Percentiles rank a stretch among this genome's conserved stretches.
Conservation (phyloP, 2,113 vertebrate species). For the Eublepharis macularius region DNA sequence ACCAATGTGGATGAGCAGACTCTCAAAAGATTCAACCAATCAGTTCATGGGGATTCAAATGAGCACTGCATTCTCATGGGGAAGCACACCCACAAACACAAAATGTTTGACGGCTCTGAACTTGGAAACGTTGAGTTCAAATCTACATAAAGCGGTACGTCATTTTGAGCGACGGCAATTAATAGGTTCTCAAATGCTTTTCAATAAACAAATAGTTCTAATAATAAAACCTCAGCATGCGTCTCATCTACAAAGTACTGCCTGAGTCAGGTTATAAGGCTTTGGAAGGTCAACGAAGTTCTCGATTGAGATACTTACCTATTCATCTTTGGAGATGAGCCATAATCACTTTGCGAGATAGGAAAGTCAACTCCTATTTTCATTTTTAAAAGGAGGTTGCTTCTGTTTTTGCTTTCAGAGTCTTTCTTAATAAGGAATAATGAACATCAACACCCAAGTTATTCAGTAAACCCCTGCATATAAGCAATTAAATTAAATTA, state of each 20-base stretch:
- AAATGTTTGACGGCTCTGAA: not conserved
- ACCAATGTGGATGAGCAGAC: too few species aligned
- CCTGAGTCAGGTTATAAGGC: not conserved
- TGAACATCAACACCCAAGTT: slow-evolving; percentile 74
- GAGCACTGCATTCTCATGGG: not conserved
- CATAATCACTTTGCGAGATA: accelerated
- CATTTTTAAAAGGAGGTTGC: slow-evolving; percentile 24
- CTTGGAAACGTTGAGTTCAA: not conserved
- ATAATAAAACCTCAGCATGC: not conserved
- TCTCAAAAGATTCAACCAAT: too few species aligned
- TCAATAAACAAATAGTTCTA: not conserved
- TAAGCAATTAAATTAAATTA: slow-evolving; percentile 73
- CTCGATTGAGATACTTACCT: not conserved
- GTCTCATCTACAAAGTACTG: not conserved
- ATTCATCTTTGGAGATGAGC: slow-evolving; percentile 36
- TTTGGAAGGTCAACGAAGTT: accelerated
- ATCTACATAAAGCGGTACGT: not conserved
- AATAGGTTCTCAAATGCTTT: too few species aligned
- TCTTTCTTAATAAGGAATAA: slow-evolving; percentile 75
- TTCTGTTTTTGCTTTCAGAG: slow-evolving; percentile 67
- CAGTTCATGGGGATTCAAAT: not conserved
- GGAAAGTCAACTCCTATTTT: slow-evolving; percentile 30
- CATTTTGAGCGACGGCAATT: not conserved
- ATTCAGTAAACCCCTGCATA: slow-evolving; percentile 74
- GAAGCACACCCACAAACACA: not conserved